Percentiles rank a stretch among this genome's conserved stretches.
These are phyloP conservation scores for Erannis defoliaria DNA, from an alignment of 2,888 invertebrate genomes.

Conservation along the genomic window DNA sequence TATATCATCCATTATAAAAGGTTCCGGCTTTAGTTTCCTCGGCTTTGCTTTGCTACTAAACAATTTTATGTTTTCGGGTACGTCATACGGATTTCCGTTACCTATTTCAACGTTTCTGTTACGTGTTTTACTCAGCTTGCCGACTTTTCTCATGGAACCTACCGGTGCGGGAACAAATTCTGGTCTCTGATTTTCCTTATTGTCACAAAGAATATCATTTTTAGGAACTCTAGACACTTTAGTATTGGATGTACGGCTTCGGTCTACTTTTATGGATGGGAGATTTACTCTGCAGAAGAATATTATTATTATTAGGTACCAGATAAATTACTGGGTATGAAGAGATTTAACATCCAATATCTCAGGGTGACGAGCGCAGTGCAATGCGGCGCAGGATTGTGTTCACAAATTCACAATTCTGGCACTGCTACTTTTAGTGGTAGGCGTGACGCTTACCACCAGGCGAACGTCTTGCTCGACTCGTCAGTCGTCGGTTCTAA, in stretches of 20 bases:
- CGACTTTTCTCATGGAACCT: not conserved
- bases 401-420: too few species aligned
- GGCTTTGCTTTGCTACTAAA: slow-evolving; percentile 40
- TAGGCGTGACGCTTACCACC: too few species aligned
- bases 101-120: slow-evolving; percentile 36
- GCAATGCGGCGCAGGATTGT: too few species aligned
- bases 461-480: too few species aligned
- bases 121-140: slow-evolving; percentile 18
- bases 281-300: slow-evolving; percentile 35
- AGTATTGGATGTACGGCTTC: slow-evolving; percentile 33
- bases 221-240: slow-evolving; percentile 39
- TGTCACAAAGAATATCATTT: slow-evolving; percentile 27
- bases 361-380: too few species aligned
- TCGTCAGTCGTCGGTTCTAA: too few species aligned
- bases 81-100: slow-evolving; percentile 47
- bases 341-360: too few species aligned
- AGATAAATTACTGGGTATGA: too few species aligned
- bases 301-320: too few species aligned
- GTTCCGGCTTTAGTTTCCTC: slow-evolving; percentile 43
- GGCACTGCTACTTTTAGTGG: too few species aligned
- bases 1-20: slow-evolving; percentile 50
- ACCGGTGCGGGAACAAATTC: slow-evolving; percentile 11
- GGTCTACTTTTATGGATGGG: slow-evolving; percentile 39
- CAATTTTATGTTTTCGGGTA: slow-evolving; percentile 43
- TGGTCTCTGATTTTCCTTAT: slow-evolving; percentile 40